Evolutionary conservation across 1,140 invertebrate species (phyloP).

Genomic region (Hylaeus anthracinus): DNA sequence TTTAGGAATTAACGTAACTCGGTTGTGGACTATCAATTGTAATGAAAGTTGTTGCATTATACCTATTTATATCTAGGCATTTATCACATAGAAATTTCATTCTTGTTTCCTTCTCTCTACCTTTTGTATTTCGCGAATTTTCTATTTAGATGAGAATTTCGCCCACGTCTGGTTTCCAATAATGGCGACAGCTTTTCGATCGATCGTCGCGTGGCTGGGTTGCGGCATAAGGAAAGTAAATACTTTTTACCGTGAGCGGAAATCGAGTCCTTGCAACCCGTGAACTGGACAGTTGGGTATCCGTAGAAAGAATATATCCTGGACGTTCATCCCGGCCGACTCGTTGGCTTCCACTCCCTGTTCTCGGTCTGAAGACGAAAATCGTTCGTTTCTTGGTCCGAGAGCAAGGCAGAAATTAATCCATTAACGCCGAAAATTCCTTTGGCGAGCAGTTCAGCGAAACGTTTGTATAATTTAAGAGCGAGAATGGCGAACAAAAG

Average conservation of each 20-base stretch:
- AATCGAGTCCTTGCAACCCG: slow-evolving; percentile 60
- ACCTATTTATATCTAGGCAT: too few species aligned
- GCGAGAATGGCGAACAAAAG: background rate
- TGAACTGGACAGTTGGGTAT: slow-evolving; percentile 34
- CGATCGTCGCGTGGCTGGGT: slow-evolving; percentile 22
- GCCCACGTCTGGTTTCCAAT: slow-evolving; percentile 57
- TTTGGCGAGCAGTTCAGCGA: background rate
- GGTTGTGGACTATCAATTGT: too few species aligned
- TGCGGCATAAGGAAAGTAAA: slow-evolving; percentile 11
- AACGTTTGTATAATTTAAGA: slow-evolving; percentile 26
- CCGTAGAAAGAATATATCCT: slow-evolving; percentile 35
- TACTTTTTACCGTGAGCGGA: slow-evolving; percentile 51
- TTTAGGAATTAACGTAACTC: too few species aligned
- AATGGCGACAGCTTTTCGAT: slow-evolving; percentile 71
- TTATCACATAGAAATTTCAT: too few species aligned
- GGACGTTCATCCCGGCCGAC: background rate
- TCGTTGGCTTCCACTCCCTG: background rate
- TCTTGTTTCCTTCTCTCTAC: too few species aligned
- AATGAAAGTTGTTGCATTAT: too few species aligned
- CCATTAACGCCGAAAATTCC: slow-evolving; percentile 4
- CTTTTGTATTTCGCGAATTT: too few species aligned
- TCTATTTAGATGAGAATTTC: too few species aligned
- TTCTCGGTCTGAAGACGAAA: background rate
- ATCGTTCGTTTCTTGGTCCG: background rate
- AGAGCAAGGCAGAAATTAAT: slow-evolving; percentile 25